These are phyloP conservation scores for crab-eating macaque (Macaca fascicularis) DNA, from an alignment of 2,113 vertebrate genomes.

Conservation along the genomic window T2T-MFA8v1.1 NC_088387.1:66042501-66043000, in stretches of 20 bases:
- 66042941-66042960: neutral
- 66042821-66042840: neutral
- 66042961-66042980: neutral
- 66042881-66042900: neutral
- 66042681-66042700: neutral
- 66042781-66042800: slow-evolving; percentile 19
- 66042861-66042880: neutral
- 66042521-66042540: neutral
- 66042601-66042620: neutral
- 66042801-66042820: neutral
- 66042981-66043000: neutral
- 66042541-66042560: neutral
- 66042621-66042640: neutral
- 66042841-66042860: neutral
- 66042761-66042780: neutral
- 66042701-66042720: neutral
- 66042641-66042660: neutral
- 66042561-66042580: neutral
- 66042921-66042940: neutral
- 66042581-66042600: neutral
- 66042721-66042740: neutral
- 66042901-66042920: neutral
- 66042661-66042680: neutral
- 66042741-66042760: neutral
- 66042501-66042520: neutral